Evolutionary conservation across 2,797 vertebrate genomes (phyloP), one percentile per base, ranked within the genome.

Genomic region (Acanthurus tractus): DNA sequence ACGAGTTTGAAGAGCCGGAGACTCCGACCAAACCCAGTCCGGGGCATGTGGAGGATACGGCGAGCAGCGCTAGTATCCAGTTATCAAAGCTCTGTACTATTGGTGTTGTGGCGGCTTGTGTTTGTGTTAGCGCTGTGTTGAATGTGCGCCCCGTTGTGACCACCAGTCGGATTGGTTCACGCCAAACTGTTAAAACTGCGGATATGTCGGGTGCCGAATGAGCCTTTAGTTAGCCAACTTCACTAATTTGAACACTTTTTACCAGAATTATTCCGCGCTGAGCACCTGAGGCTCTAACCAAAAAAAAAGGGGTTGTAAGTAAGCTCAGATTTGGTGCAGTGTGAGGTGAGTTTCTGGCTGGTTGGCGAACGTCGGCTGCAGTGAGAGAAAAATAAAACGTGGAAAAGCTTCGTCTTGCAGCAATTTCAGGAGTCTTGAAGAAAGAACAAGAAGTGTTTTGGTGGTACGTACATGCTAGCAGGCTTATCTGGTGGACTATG

Each of bases 281-380:
- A 42, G 18, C 77, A 83, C 73, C 69, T 74, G 76, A 76, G 0
- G 67, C 45, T 34, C 25, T 2, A 64, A 70, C 74, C 10, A 57
- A 42, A 8, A 7, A 46, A 52, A 15, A 6, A 2, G 7, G 3
- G 20, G 2, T 36, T 40, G 46, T 5, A 59, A 54, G 69, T 79
- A 22, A 40, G 13, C 22, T 29, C 18, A 13, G 75, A 2, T 78
- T 81, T 87, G 86, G 54, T 52, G 89, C 85, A 84, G 74, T 66
- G 78, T 56, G 72, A 36, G 78, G 46, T 63, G 78, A 81, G 82
- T 85, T 86, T 79, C 23, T 58, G 55, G 54, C 44, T 57, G 45
- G 0, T 59, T 71, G 25, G 29, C 42, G 40, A 23, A 2, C 49
- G 14, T 56, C 22, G 18, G 65, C 67, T 63, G 67, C 62, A 17